Percentiles rank a stretch among this genome's conserved stretches.
Conservation (phyloP, 1,140 invertebrate genomes). For the Hormaphis cornu region DNA sequence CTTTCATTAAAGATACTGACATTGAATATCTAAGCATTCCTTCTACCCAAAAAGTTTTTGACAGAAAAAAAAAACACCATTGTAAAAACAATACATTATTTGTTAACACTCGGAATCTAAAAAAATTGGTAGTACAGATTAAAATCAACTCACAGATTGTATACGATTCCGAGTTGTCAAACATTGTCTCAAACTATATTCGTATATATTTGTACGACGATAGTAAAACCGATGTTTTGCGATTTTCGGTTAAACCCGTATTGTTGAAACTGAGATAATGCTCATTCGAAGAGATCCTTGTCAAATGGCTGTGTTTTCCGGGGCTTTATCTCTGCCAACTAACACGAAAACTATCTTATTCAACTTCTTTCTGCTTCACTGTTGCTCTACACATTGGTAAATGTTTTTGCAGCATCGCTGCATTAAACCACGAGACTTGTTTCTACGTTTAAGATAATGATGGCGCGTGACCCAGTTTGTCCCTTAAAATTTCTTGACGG, state of each 20-base stretch:
- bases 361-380: neutral
- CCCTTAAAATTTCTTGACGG: neutral
- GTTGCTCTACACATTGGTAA: neutral
- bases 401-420: neutral
- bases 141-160: too few species aligned
- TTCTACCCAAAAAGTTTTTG: too few species aligned
- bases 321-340: neutral
- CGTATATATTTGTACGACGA: too few species aligned
- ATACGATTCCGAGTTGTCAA: too few species aligned
- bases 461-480: neutral
- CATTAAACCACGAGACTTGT: neutral
- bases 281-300: neutral
- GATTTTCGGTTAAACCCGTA: neutral
- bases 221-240: too few species aligned
- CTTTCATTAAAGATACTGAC: too few species aligned
- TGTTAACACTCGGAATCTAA: too few species aligned
- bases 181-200: too few species aligned
- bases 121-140: too few species aligned
- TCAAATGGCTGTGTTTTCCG: neutral
- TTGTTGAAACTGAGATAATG: neutral
- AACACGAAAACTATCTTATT: neutral
- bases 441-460: conserved; percentile 3
- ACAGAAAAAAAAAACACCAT: too few species aligned
- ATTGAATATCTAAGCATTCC: too few species aligned
- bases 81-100: too few species aligned